Evolutionary conservation across 2,113 vertebrate species (phyloP).

Genomic region (Indicator indicator): DNA sequence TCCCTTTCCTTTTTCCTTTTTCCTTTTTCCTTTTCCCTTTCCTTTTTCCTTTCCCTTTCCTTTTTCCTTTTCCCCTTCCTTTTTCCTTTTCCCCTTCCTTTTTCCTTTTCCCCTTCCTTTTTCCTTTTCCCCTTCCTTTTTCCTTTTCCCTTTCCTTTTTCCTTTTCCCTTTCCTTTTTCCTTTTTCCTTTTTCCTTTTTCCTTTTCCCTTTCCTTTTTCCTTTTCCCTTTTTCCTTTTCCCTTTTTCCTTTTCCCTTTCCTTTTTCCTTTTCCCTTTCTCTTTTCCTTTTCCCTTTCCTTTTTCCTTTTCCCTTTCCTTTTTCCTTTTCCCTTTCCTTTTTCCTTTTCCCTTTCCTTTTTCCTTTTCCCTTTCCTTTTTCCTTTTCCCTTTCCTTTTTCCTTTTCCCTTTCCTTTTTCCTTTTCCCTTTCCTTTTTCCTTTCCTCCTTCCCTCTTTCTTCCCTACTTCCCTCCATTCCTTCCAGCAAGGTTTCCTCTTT

Average conservation of each 20-base stretch:
- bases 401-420: too few species aligned
- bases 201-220: background rate
- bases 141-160: too few species aligned
- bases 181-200: too few species aligned
- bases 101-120: too few species aligned
- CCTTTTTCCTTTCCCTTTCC: too few species aligned
- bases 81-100: too few species aligned
- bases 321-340: background rate
- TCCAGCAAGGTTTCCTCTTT: constrained; percentile 54
- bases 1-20: too few species aligned
- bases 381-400: background rate
- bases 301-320: background rate
- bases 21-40: too few species aligned
- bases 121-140: too few species aligned
- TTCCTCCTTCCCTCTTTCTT: too few species aligned
- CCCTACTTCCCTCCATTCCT: background rate
- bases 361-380: background rate
- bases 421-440: background rate
- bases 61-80: too few species aligned
- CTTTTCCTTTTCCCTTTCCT: background rate
- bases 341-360: background rate
- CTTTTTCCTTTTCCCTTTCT: background rate
- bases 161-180: too few species aligned
- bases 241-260: background rate
- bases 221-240: background rate